Evolutionary conservation across 2,113 vertebrate genomes (phyloP).

Genomic region (Nestor notabilis): DNA sequence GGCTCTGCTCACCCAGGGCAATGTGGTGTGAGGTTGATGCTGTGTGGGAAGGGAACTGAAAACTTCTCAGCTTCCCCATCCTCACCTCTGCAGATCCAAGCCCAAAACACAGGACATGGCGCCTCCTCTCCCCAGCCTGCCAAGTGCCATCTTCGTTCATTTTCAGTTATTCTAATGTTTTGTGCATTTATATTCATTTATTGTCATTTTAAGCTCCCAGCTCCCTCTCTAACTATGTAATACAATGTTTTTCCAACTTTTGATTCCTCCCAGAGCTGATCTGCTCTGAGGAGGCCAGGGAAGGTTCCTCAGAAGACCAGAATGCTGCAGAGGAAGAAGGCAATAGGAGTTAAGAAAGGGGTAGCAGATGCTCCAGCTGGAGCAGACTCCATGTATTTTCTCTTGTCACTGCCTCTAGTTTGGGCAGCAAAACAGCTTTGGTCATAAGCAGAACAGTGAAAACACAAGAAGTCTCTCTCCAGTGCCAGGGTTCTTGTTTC

Average conservation of each 20-base stretch:
- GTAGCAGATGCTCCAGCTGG: not conserved
- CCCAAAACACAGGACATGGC: not conserved
- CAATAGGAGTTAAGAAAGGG: not conserved
- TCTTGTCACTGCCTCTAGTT: not conserved
- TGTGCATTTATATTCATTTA: not conserved
- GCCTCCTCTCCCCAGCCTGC: rapidly evolving
- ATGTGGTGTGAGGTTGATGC: rapidly evolving
- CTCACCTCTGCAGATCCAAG: not conserved
- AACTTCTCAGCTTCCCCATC: not conserved
- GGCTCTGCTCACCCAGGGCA: rapidly evolving
- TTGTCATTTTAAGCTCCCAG: not conserved
- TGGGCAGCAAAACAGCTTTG: not conserved
- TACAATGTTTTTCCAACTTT: not conserved
- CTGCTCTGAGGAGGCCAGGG: not conserved
- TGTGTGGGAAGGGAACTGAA: not conserved
- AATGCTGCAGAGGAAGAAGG: not conserved
- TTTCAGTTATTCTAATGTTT: not conserved
- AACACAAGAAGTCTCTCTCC: not conserved
- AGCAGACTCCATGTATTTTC: rapidly evolving
- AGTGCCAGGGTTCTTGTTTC: rapidly evolving
- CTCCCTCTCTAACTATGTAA: not conserved
- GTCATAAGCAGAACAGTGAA: not conserved
- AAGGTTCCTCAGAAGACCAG: not conserved
- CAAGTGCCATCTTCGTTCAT: not conserved
- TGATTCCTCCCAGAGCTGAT: not conserved